phyloP scores from a whole-genome alignment of 2,888 invertebrate species.

The Plebejus melissa region DNA sequence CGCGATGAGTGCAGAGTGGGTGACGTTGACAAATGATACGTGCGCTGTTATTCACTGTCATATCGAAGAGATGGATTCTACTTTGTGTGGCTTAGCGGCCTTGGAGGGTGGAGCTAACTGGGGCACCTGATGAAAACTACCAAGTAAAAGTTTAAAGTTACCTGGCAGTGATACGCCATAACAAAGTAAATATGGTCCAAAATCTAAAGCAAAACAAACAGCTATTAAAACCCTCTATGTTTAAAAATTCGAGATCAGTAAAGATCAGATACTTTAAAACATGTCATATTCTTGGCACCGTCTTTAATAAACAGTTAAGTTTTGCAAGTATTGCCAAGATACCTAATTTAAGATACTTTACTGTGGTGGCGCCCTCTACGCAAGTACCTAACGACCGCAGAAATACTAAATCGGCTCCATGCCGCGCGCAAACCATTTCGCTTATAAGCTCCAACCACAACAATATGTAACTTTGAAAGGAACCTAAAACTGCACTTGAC shows the following conservation, averaged over 20 bases:
- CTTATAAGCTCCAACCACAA: neutral
- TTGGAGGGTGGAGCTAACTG: slow-evolving; percentile 31
- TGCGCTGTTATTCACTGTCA: slow-evolving; percentile 73
- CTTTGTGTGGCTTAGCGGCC: slow-evolving; percentile 61
- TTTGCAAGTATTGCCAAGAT: neutral
- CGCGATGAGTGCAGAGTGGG: slow-evolving; percentile 66
- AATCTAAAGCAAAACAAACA: no score
- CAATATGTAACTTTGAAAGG: slow-evolving; percentile 6
- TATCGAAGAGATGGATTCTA: slow-evolving; percentile 73
- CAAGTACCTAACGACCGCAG: neutral
- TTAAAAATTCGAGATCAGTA: no score
- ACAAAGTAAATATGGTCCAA: no score
- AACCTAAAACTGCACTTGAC: slow-evolving; percentile 16
- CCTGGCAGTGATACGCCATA: no score
- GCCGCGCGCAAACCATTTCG: neutral
- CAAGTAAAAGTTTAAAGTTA: neutral
- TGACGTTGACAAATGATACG: slow-evolving; percentile 75
- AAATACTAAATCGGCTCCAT: neutral
- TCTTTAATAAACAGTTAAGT: no score
- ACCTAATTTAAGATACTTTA: neutral
- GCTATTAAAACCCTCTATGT: no score
- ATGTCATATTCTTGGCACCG: no score
- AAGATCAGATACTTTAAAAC: no score
- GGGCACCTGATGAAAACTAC: neutral
- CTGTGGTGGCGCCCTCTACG: neutral